Evolutionary conservation across 2,113 vertebrate genomes (phyloP).

Genomic region (Peromyscus californicus): DNA sequence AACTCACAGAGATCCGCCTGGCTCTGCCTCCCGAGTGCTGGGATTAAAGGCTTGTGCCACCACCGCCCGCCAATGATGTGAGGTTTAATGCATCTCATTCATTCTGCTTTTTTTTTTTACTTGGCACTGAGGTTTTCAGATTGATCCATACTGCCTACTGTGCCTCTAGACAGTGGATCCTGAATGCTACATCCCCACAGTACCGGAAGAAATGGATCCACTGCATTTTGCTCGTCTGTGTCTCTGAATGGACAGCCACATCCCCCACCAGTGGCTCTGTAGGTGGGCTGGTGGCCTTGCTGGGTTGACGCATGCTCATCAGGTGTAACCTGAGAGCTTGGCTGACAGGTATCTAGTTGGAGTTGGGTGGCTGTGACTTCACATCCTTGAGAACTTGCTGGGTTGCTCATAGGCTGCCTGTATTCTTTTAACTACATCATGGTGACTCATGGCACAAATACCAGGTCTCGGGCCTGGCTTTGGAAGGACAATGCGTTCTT

Average conservation of each 20-base stretch:
- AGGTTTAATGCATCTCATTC: background rate
- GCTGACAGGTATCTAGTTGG: background rate
- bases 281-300: background rate
- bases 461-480: slow-evolving; percentile 10
- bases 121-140: background rate
- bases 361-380: slow-evolving; percentile 21
- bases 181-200: too few species aligned
- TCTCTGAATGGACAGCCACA: background rate
- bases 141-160: background rate
- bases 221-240: background rate
- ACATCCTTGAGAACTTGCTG: background rate
- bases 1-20: too few species aligned
- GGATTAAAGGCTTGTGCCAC: too few species aligned
- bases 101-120: background rate
- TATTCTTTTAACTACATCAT: background rate
- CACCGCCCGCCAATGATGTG: too few species aligned
- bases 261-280: background rate
- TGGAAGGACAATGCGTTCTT: slow-evolving; percentile 71
- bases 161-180: background rate
- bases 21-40: too few species aligned
- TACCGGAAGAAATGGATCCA: background rate
- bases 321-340: background rate
- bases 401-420: background rate
- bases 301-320: background rate
- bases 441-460: slow-evolving; percentile 35